Base-by-base conservation (phyloP, 2,797 vertebrate species). In the Apogon talboti region DNA sequence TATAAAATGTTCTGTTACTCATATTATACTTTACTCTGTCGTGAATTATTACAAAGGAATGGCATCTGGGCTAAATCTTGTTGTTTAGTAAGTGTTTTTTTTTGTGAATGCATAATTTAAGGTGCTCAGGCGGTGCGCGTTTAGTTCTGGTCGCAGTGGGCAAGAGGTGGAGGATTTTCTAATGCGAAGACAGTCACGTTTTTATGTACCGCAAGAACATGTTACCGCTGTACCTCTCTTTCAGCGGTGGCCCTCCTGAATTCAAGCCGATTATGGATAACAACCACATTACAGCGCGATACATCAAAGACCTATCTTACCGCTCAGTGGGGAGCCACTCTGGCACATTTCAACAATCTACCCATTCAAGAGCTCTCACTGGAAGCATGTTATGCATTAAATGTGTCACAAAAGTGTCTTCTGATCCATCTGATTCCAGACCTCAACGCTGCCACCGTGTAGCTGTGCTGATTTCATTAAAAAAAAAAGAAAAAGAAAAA, bases 251-350 rank as follows among this genome's bases (percentile, higher is more conserved):
- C 82, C 84, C 92, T 89, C 83, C 94, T 96, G 96, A 94, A 95
- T 96, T 95, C 94, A 95, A 95, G 95, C 93, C 96, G 96, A 96
- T 98, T 98, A 97, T 95, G 95, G 95, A 95, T 96, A 97, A 98
- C 96, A 97, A 96, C 95, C 96, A 94, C 95, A 95, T 95, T 95
- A 97, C 95, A 92, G 93, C 89, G 79, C 90, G 92, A 95, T 95
- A 95, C 94, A 95, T 94, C 92, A 96, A 96, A 95, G 95, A 94
- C 90, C 95, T 87, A 94, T 95, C 96, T 96, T 94, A 94, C 93
- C 88, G 92, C 97, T 93, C 97, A 95, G 95, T 84, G 73, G 96
- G 97, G 96, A 95, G 96, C 95, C 96, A 93, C 96, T 97, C 95
- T 93, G 95, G 91, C 96, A 95, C 95, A 93, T 97, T 97, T 96